Base-by-base conservation (phyloP, 2,888 invertebrate genomes). In the Chloromyia formosa region DNA sequence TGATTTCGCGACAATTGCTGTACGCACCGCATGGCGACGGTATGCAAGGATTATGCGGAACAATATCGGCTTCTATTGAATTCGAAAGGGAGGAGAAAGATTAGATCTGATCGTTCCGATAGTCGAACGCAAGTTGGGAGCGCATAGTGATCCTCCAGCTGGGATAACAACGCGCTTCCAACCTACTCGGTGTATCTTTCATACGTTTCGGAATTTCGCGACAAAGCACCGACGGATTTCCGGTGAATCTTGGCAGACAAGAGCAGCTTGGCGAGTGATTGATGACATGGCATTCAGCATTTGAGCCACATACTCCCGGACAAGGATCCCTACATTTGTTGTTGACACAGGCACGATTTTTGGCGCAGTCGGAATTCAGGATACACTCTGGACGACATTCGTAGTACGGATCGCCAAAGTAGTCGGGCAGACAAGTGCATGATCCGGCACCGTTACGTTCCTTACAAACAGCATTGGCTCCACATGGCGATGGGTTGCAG, bases 271-370 rank as follows among this genome's bases (percentile, higher is more conserved):
- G 94, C 7, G 92, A 90, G 81, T 95, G 95, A 85, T 95, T 94
- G 58, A 91, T 88, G 27, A 94, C 94, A 76, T 89, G 88, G 81
- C 95, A 95, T 78, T 91, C 90, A 0, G 95, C 93, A 81, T 91
- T 92, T 23, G 91, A 85, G 7, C 95, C 95, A 83, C 95, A 95
- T 20, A 91, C 92, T 76, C 92, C 93, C 71, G 91, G 89, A 81
- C 95, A 95, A 20, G 95, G 94, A 86, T 94, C 91, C 76, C 89
- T 87, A 82, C 95, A 96, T 87, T 95, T 94, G 81, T 93, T 93
- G 83, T 93, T 93, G 23, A 92, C 87, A 82, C 96, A 96, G 69
- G 95, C 92, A 80, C 89, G 92, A 79, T 90, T 89, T 77, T 89
- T 88, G 42, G 90, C 86, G 80, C 95, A 95, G 80, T 95, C 95